phyloP scores from a whole-genome alignment of 2,888 invertebrate species.

The Ptilodon capucinus region DNA sequence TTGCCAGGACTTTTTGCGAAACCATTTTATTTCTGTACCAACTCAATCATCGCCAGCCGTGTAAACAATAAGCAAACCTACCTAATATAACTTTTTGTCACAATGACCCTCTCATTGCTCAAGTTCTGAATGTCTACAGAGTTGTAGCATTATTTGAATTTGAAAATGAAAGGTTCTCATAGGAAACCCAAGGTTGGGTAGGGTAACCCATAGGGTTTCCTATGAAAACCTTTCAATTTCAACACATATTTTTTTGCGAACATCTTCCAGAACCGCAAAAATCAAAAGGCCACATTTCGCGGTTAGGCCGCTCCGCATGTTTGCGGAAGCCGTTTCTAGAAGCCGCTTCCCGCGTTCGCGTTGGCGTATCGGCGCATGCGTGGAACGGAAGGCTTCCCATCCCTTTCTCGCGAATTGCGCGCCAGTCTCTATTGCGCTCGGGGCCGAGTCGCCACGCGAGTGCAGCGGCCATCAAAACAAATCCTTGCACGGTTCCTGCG shows the following conservation, averaged over 20 bases:
- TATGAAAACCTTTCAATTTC: no score
- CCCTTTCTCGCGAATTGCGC: conserved; percentile 67
- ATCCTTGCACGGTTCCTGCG: conserved; percentile 21
- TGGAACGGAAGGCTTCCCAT: conserved; percentile 40
- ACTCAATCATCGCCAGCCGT: no score
- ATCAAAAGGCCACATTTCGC: conserved; percentile 23
- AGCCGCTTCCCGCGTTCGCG: conserved; percentile 68
- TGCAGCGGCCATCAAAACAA: conserved; percentile 42
- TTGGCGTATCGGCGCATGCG: conserved; percentile 62
- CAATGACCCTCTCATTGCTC: no score
- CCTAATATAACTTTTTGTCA: no score
- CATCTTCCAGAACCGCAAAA: conserved; percentile 15
- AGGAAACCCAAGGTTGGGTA: no score
- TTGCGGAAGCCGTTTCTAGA: conserved; percentile 67
- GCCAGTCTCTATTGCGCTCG: conserved; percentile 68
- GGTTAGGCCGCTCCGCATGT: conserved; percentile 35
- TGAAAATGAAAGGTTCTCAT: background rate
- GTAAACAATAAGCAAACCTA: no score
- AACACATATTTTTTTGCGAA: no score
- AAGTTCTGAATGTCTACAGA: no score
- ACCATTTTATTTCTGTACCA: background rate
- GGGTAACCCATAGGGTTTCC: no score
- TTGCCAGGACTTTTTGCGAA: background rate
- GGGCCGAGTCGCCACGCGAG: conserved; percentile 40
- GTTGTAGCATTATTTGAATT: no score